Evolutionary conservation across 2,797 vertebrate genomes (phyloP), one percentile per base, ranked within the genome.

Genomic region (Huso huso): DNA sequence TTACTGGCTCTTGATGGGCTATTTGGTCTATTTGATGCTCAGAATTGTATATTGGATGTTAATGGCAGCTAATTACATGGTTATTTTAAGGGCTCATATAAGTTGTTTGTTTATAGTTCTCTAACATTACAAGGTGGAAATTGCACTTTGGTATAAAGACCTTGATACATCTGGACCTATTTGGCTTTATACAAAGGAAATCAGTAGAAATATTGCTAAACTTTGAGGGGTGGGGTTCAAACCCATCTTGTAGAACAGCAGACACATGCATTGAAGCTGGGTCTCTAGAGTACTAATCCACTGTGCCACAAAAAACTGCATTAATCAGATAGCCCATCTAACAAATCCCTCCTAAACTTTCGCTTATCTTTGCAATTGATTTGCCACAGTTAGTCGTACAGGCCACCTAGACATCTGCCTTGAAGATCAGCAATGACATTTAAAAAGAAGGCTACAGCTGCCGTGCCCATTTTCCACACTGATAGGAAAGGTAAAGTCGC

Each of bases 381-480:
- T 77, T 67, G 68, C 67, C 71, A 71, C 65, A 73, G 61, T 37
- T 75, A 60, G 57, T 68, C 63, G 57, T 59, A 49, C 6, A 7
- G 7, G 62, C 64, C 48, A 62, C 70, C 74, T 48, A 5, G 70
- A 73, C 82, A 86, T 86, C 82, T 72, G 74, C 63, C 78, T 68
- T 71, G 71, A 71, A 62, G 80, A 86, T 87, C 82, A 51, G 61
- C 18, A 48, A 74, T 87, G 87, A 88, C 85, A 88, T 90, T 88
- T 87, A 70, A 75, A 65, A 84, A 73, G 78, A 85, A 87, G 77
- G 68, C 70, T 79, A 76, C 64, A 57, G 77, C 81, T 84, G 78
- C 78, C 81, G 78, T 75, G 79, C 77, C 49, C 6, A 72, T 75
- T 76, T 84, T 79, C 83, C 70, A 73, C 78, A 82, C 81, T 58